Base-by-base conservation (phyloP, 1,140 invertebrate genomes). In the Drosophila neocordata region DNA sequence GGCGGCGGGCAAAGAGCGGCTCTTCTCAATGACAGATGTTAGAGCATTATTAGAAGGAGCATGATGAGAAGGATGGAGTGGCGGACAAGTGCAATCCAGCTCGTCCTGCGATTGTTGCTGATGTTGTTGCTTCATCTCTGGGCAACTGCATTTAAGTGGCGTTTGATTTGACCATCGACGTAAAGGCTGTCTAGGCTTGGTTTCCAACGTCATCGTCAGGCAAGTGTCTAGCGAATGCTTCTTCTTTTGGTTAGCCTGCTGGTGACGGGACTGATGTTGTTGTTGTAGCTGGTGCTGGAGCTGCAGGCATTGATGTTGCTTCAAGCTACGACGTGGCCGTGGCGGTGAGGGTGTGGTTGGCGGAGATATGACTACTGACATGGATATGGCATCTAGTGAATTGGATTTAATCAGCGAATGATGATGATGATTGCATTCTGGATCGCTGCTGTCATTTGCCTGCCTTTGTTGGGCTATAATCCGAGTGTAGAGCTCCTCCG, bases 91-190 rank as follows among this genome's bases (percentile, higher is more conserved):
- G 44, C 68, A 68, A 22, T 71, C 34, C 9, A 37, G 20, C 52
- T 83, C 72, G 11, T 87, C 72, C 35, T 20, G 41, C 41, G 15
- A 13, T 7, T 44, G 41, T 1, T 44, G 41, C 0, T 37, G 35
- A 11, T 37, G 20, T 1, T n/a, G 15, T 2, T 15, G 22, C 4
- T 24, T 55, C 53, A 9, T 56, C 13, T 69, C 71, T 18, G 20
- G 38, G 53, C 89, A 91, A 35, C 70, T 78, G 61, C 89, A 91
- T 63, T 89, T 88, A 12, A 90, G 67, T 6, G 77, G 73, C 27
- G 69, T 73, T 62, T 91, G 89, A 71, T 91, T 90, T 4, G 89
- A 91, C 82, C 89, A 91, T 37, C 85, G 85, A 6, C 89, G 79
- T 7, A 82, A 20, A 4, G 64, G 65, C 44, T 71, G 57, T 64